A percentile compares a stretch with the other conserved stretches of the same genome.
phyloP scores from a whole-genome alignment of 2,797 vertebrate species.

The Pelochelys cantorii region DNA sequence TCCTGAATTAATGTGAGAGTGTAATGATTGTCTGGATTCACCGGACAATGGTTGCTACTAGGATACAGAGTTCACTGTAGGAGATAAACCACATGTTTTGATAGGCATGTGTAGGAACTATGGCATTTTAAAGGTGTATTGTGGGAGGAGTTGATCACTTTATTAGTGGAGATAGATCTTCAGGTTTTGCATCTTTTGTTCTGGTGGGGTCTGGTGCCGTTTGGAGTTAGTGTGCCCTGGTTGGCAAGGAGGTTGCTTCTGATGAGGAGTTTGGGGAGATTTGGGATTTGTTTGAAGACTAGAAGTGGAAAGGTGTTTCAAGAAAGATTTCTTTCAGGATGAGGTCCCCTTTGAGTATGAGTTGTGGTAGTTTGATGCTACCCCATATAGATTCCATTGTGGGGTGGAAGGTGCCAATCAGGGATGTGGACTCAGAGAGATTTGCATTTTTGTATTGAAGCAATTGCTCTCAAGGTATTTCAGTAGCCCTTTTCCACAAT shows the following conservation, averaged over 20 bases:
- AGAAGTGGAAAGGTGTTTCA: background rate
- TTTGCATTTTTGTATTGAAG: background rate
- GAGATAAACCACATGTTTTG: background rate
- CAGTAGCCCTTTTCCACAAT: background rate
- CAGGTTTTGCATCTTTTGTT: background rate
- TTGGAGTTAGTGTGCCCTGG: background rate
- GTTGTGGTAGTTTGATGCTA: background rate
- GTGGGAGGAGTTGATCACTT: background rate
- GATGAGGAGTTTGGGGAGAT: background rate
- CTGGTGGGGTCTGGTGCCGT: background rate
- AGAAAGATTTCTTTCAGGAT: background rate
- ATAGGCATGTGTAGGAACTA: background rate
- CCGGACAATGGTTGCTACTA: background rate
- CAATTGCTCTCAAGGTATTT: background rate
- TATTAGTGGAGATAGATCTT: background rate
- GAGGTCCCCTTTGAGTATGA: background rate
- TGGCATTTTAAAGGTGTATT: background rate
- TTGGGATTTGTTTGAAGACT: background rate
- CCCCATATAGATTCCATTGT: background rate
- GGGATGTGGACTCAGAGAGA: background rate
- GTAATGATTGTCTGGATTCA: background rate
- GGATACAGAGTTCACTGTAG: background rate
- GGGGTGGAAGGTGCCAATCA: background rate
- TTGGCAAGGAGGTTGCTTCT: background rate
- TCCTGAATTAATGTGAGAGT: background rate